Base-by-base conservation (phyloP, 2,797 vertebrate species). In the Anguilla megastoma region DNA sequence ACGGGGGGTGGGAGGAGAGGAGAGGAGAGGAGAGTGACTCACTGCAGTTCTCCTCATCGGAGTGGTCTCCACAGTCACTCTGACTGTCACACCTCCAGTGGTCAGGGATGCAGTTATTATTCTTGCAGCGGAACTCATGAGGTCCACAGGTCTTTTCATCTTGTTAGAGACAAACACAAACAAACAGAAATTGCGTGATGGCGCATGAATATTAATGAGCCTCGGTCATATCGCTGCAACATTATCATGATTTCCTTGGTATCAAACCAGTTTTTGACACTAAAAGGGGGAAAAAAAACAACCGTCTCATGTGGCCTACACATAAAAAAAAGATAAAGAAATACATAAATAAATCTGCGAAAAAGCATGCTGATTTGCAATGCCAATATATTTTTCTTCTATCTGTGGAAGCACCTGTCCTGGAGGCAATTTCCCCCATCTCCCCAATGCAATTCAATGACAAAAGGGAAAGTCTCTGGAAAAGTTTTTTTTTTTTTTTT, bases 21-120 rank as follows among this genome's bases (percentile, higher is more conserved):
- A 14, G 16, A 7, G 50, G 54, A 1, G 36, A 9, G 76, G 27
- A 14, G 16, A 0, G 60, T 30, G 2, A 96, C 97, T 95, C 96
- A 98, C 97, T 97, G 92, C 97, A 98, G 90, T 95, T 96, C 93
- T 98, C 97, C 93, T 98, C 97, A 80, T 98, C 97, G n/a, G 97
- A 96, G 90, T 97, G 96, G 91, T 98, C 97, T 58, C 97, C 97
- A 89, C 97, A 98, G 52, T 98, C 97, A 7, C 97, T 97, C 88
- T 98, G 97, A 33, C 96, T 96, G 86, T 98, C 97, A 91, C 97
- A 98, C 7, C 95, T 92, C 97, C 97, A 98, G 10, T 97, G 97
- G 86, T 97, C 97, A 0, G 97, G 97, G 90, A 98, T 97, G 91
- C 97, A 98, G 93, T 97, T 97, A 94, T 96, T 97, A 93, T 97